Base-by-base conservation (phyloP, 64 coral and sea anemone genomes). In the Montipora foliosa region DNA sequence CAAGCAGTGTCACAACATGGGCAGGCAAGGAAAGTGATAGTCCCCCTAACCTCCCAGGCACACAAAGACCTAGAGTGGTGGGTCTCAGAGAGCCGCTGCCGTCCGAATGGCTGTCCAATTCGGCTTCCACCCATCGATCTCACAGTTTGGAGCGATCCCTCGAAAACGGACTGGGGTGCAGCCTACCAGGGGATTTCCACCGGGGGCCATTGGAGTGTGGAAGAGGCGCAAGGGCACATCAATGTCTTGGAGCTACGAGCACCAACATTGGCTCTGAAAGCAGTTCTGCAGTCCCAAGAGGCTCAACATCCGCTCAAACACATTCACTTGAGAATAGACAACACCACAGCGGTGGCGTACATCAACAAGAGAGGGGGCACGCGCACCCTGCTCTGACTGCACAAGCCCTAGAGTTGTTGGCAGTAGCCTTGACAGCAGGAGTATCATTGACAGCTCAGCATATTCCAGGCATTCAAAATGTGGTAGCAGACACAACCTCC, bases 311-410 rank as follows among this genome's bases (percentile, higher is more conserved):
- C 4, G 45, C 88, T 37, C 61, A 60, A 67, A 44, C 88, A 90
- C 48, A 68, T 87, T 44, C 75, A 50, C 17, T 13, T 80, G 76
- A 8, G 58, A 5, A 66, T 79, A 84, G 91, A 93, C 91, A 93
- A 93, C 75, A 77, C 91, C 37, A 93, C 91, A 25, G 81, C 72
- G 19, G 81, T 87, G 5, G 80, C 83, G 2, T 87, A 93, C n/a
- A 69, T 93, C 15, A 93, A 93, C 82, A 61, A 93, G 60, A 64
- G 60, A 16, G 4, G 60, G 60, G 60, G 60, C 60, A 64, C 60
- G 60, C 60, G 60, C 60, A 17, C 60, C 60, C 60, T 13, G 67
- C 70, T 19, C 62, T 62, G 57, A 62, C 49, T 68, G 58, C 57
- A 60, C 88, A 57, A 24, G 88, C 76, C 37, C 44, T 91, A 21